These are phyloP conservation scores for Myanophis thanlyinensis DNA, from an alignment of 2,113 vertebrate genomes.

Conservation along the genomic window DNA sequence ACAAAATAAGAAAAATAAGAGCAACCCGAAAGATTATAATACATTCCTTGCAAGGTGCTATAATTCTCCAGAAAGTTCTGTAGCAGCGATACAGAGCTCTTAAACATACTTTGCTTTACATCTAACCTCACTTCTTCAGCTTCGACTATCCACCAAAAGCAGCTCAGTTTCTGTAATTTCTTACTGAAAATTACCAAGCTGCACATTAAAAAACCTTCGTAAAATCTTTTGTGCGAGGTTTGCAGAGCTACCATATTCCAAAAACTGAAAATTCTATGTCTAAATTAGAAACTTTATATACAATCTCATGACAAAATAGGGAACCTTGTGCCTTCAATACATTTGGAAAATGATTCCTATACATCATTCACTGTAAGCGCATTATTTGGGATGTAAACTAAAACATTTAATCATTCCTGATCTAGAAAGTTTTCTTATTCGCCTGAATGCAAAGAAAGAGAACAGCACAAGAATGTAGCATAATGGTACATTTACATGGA, in stretches of 20 bases:
- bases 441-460: not conserved
- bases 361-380: no score
- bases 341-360: no score
- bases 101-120: not conserved
- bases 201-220: not conserved
- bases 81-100: not conserved
- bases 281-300: no score
- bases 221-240: not conserved
- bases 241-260: not conserved
- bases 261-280: not conserved
- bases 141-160: not conserved
- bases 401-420: no score
- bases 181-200: not conserved
- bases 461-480: not conserved
- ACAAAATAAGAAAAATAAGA: not conserved
- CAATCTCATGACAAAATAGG: no score
- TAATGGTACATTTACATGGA: no score
- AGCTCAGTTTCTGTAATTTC: not conserved
- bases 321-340: no score
- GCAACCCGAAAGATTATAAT: not conserved
- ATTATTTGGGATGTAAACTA: no score
- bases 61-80: not conserved
- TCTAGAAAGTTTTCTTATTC: not conserved
- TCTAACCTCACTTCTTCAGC: not conserved
- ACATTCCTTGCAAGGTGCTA: not conserved